phyloP scores from a whole-genome alignment of 2,888 invertebrate species.

The Epinotia nisella region DNA sequence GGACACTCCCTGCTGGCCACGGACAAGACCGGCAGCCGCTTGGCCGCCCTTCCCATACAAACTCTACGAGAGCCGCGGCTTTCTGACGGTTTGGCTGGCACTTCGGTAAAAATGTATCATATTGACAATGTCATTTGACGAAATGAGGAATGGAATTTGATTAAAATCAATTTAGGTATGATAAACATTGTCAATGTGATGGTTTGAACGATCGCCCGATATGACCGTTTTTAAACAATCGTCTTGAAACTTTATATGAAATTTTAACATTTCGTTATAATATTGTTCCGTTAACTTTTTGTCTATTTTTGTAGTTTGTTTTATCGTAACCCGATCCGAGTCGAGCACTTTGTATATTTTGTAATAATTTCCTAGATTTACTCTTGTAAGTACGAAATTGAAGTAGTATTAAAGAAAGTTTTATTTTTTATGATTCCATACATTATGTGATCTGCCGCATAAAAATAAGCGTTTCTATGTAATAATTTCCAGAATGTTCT shows the following conservation, averaged over 20 bases:
- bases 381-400: constrained; percentile 56
- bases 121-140: constrained; percentile 14
- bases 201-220: not conserved
- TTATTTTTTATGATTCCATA: constrained; percentile 61
- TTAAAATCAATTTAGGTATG: not conserved
- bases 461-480: constrained; percentile 47
- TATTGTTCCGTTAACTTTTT: constrained; percentile 26
- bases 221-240: not conserved
- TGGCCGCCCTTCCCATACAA: not conserved
- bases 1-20: constrained; percentile 19
- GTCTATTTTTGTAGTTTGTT: constrained; percentile 42
- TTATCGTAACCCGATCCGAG: constrained; percentile 39
- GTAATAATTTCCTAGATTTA: constrained; percentile 61
- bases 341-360: constrained; percentile 67
- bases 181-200: constrained; percentile 16
- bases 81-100: not conserved
- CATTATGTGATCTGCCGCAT: constrained; percentile 60
- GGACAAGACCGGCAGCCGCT: not conserved
- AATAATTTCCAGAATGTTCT: constrained; percentile 48
- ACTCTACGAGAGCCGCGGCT: not conserved
- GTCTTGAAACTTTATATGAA: constrained; percentile 4
- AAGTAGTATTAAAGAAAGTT: constrained; percentile 54
- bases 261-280: constrained; percentile 16
- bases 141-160: not conserved
- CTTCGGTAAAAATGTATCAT: not conserved